A percentile compares a stretch with the other conserved stretches of the same genome.
phyloP scores from a whole-genome alignment of 2,888 invertebrate genomes.

The Peribatodes rhomboidaria region DNA sequence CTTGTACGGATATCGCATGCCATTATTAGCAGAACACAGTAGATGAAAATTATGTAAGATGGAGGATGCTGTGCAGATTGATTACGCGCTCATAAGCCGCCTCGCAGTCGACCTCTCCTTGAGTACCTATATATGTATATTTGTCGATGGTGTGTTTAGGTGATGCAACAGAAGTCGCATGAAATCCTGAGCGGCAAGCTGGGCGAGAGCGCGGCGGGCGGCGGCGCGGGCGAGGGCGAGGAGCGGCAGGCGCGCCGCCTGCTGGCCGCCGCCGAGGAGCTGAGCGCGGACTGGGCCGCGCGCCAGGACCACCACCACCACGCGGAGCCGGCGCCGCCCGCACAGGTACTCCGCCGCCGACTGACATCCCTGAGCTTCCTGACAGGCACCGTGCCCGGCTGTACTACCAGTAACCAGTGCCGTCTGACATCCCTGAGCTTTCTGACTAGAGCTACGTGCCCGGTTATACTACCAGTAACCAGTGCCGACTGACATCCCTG shows the following conservation, averaged over 20 bases:
- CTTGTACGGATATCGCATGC: too few species aligned
- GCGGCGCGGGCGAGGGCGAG: slow-evolving; percentile 56
- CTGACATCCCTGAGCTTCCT: background rate
- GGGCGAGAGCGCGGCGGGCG: slow-evolving; percentile 52
- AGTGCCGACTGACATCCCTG: too few species aligned
- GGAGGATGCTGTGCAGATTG: too few species aligned
- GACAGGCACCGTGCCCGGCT: background rate
- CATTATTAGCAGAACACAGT: too few species aligned
- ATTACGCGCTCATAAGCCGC: too few species aligned
- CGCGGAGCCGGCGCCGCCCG: slow-evolving; percentile 47
- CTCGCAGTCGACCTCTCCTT: background rate
- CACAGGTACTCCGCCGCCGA: slow-evolving; percentile 5
- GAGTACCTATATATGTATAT: background rate
- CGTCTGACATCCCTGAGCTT: too few species aligned
- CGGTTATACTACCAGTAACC: too few species aligned
- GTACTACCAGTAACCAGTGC: too few species aligned
- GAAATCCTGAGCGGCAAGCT: slow-evolving; percentile 79
- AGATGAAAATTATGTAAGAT: too few species aligned
- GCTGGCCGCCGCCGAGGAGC: slow-evolving; percentile 76
- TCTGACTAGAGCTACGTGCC: too few species aligned
- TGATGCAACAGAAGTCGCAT: slow-evolving; percentile 85
- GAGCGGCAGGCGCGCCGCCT: slow-evolving; percentile 77
- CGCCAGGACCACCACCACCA: slow-evolving; percentile 62
- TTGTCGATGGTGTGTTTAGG: slow-evolving; percentile 56
- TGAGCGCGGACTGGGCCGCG: slow-evolving; percentile 72